Base-by-base conservation (phyloP, 2,113 vertebrate genomes). In the Mirza zaza region DNA sequence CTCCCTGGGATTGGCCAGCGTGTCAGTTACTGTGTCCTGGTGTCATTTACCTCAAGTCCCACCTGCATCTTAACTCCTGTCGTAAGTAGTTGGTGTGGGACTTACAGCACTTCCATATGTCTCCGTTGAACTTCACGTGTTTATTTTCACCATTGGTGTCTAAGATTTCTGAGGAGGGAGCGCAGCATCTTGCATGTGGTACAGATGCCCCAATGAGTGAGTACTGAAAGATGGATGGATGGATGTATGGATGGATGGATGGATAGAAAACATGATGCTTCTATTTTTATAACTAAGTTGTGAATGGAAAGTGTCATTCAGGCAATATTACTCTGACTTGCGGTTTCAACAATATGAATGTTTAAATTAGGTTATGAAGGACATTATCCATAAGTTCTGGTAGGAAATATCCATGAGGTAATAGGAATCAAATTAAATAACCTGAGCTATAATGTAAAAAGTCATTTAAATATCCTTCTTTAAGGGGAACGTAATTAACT, bases 291-390 rank as follows among this genome's bases (percentile, higher is more conserved):
- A 61, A 81, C 21, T 76, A 1, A 29, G 9, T 71, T 77, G 6
- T 68, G 59, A 10, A 36, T 42, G 34, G n/a, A 63, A 77, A 87
- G 63, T 25, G 6, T 50, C 42, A 85, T 81, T 83, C 86, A 57
- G 25, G 15, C 6, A 70, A 70, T 86, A 42, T 39, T 42, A 70
- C 13, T 70, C 48, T 68, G 65, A 67, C 21, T 87, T 82, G 87
- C 73, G 13, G 39, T 94, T 94, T 95, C 1, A 93, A 93, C 91
- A 90, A 76, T 75, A 39, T 42, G 45, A 84, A 52, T 91, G 42
- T 50, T 95, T 63, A 71, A 65, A 77, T 63, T 48, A 70, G 42
- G 17, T 8, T 94, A 71, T 52, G 45, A 87, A 63, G 29, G 25
- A 75, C 48, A 92, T 88, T 96, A 45, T 21, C n/a, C 55, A 6